Conservation (phyloP, 2,888 invertebrate species). For the Plagodis dolabraria region DNA sequence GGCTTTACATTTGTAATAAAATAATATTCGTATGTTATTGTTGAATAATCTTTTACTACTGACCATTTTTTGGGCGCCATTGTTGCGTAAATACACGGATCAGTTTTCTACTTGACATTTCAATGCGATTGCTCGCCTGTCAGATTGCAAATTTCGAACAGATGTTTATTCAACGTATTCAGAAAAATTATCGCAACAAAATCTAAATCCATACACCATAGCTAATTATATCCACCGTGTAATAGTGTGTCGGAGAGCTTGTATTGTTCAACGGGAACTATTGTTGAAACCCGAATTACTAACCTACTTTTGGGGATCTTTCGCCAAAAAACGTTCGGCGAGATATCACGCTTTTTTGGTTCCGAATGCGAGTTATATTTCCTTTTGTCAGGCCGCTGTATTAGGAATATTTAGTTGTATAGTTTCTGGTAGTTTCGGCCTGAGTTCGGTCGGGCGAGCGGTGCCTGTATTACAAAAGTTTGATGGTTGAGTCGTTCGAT, state of each 20-base stretch:
- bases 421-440: constrained; percentile 40
- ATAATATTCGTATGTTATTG: constrained; percentile 18
- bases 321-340: constrained; percentile 65
- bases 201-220: constrained; percentile 85
- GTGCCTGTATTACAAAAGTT: constrained; percentile 72
- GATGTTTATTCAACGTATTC: constrained; percentile 79
- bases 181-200: constrained; percentile 81
- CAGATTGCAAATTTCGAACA: constrained; percentile 75
- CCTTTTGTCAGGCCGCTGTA: constrained; percentile 68
- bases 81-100: constrained; percentile 65
- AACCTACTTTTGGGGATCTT: constrained; percentile 83
- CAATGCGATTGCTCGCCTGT: constrained; percentile 72
- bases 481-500: constrained; percentile 66
- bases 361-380: constrained; percentile 77
- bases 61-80: constrained; percentile 76
- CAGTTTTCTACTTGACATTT: constrained; percentile 81
- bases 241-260: constrained; percentile 66
- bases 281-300: constrained; percentile 79
- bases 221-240: constrained; percentile 84
- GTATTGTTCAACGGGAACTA: constrained; percentile 66
- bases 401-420: constrained; percentile 71
- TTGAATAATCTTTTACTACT: constrained; percentile 41
- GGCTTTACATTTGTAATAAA: constrained; percentile 4
- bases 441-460: constrained; percentile 44
- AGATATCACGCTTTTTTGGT: constrained; percentile 79